Base-by-base conservation (phyloP, 1,140 invertebrate species). In the Meloidogyne exigua region DNA sequence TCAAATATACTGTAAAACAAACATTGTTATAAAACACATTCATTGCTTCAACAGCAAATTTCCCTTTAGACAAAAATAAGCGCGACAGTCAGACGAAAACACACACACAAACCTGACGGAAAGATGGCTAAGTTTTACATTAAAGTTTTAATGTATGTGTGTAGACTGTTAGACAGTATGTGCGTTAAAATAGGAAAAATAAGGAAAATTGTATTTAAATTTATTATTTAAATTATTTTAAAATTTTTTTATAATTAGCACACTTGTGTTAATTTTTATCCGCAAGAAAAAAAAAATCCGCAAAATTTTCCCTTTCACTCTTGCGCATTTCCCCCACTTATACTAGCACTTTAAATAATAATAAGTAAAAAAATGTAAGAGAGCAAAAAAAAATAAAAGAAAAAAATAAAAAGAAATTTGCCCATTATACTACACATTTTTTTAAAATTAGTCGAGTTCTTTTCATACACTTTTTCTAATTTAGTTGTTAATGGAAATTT, bases 381-480 rank as follows among this genome's bases (percentile, higher is more conserved):
- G 18, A n/a, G 1, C 49, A 57, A n/a, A 57, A 18, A n/a, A 57
- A n/a, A n/a, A 9, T 57, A 0, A n/a, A 3, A 21, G 49, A 57
- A 5, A n/a, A 9, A 18, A 57, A n/a, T n/a, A 18, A n/a, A 57
- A n/a, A 57, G 18, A 57, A 57, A n/a, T n/a, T 57, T 57, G 49
- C n/a, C 49, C 49, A 57, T n/a, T 39, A 39, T 39, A 39, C 36
- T 32, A 32, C 36, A 57, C 49, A 57, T n/a, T 57, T n/a, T n/a
- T 57, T 57, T 57, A n/a, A 57, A 57, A 57, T 57, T 57, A 57
- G 49, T 57, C 13, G 49, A 57, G 49, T 57, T 57, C 49, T n/a
- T 57, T 57, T 57, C 49, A n/a, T n/a, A n/a, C 18, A n/a, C 13
- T 57, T 57, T 49, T 7, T 57, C 5, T 57, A 57, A 57, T n/a